Conservation (phyloP, 2,797 vertebrate genomes). For the Brachymystax lenok region DNA sequence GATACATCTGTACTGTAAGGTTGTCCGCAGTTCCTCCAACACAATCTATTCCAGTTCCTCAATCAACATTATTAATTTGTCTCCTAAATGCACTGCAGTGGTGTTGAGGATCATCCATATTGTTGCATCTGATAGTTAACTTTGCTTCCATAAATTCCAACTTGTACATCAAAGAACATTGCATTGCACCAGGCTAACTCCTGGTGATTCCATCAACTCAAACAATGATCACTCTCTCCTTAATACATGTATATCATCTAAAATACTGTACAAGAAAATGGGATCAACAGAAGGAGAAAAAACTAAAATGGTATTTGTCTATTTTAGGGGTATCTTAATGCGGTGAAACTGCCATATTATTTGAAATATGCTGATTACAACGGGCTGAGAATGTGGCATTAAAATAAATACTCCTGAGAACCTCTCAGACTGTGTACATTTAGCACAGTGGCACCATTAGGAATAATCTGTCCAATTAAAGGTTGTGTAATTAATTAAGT, state of each 20-base stretch:
- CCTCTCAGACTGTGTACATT: constrained; percentile 87
- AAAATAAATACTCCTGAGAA: constrained; percentile 93
- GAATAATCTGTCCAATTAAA: constrained; percentile 99
- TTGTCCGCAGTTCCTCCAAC: not conserved
- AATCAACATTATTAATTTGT: constrained; percentile 79
- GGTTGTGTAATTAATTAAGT: constrained; percentile 99
- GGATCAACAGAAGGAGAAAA: constrained; percentile 50
- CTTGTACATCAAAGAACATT: constrained; percentile 85
- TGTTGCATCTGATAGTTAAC: constrained; percentile 78
- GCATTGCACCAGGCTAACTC: constrained; percentile 77
- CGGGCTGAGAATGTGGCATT: constrained; percentile 89
- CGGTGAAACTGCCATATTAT: constrained; percentile 84
- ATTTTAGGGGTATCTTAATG: constrained; percentile 67
- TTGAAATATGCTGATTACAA: constrained; percentile 93
- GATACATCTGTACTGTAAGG: constrained; percentile 30
- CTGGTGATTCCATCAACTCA: constrained; percentile 75
- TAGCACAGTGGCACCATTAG: constrained; percentile 92
- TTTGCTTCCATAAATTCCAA: constrained; percentile 84
- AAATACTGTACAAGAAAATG: constrained; percentile 60
- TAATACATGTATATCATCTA: constrained; percentile 58
- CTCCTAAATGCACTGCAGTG: constrained; percentile 70
- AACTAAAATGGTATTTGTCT: constrained; percentile 79
- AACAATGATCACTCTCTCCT: constrained; percentile 68
- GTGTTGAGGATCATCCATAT: constrained; percentile 78
- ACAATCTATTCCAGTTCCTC: constrained; percentile 68